Evolutionary conservation across 2,888 invertebrate genomes (phyloP).

Genomic region (Agapetus fuscipes): DNA sequence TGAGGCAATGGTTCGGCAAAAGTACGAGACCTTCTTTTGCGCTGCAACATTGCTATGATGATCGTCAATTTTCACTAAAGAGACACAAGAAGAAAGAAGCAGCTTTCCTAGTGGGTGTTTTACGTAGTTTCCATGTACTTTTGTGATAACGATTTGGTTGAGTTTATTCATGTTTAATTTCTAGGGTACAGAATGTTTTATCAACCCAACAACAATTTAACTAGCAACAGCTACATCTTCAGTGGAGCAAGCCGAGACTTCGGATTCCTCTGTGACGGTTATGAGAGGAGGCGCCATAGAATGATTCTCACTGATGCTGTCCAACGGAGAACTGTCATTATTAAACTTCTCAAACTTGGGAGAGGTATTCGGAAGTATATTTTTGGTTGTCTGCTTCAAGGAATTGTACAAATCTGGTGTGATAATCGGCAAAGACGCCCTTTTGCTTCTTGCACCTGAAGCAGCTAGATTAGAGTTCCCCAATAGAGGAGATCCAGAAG

Average conservation of each 20-base stretch:
- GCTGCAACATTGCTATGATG: too few species aligned
- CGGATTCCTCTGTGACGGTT: constrained; percentile 41
- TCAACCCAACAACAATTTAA: too few species aligned
- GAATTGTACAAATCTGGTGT: constrained; percentile 46
- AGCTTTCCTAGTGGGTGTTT: too few species aligned
- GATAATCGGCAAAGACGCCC: constrained; percentile 37
- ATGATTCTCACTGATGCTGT: constrained; percentile 25
- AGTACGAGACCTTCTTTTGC: too few species aligned
- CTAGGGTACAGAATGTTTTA: too few species aligned
- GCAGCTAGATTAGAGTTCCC: constrained; percentile 29
- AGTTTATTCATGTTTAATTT: too few species aligned
- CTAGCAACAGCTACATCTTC: constrained; percentile 17
- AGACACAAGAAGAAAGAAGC: too few species aligned
- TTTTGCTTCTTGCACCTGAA: constrained; percentile 33
- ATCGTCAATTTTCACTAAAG: too few species aligned
- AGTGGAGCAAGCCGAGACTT: constrained; percentile 26
- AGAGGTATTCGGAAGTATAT: constrained; percentile 40
- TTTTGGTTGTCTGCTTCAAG: constrained; percentile 41
- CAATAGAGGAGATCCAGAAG: constrained; percentile 23
- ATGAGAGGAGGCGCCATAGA: constrained; percentile 37
- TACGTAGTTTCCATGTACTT: too few species aligned
- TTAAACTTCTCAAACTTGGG: constrained; percentile 49
- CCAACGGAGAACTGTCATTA: constrained; percentile 42
- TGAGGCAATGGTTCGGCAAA: too few species aligned
- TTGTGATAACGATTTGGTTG: too few species aligned